A percentile compares a stretch with the other conserved stretches of the same genome.
phyloP scores from a whole-genome alignment of 2,797 vertebrate species.

The Scarus forsteni region DNA sequence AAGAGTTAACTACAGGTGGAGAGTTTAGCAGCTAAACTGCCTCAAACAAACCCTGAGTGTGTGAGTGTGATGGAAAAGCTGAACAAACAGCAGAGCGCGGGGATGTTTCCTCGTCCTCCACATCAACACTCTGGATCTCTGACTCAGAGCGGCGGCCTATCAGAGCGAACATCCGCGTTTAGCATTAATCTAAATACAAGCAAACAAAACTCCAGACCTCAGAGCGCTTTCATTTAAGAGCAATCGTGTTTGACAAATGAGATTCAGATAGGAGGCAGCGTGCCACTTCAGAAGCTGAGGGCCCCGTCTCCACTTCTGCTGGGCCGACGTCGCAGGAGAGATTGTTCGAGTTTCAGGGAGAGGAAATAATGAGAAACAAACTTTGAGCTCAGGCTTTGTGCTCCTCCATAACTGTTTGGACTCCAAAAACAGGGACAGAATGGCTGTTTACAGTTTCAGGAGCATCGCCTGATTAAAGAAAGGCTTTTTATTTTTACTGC shows the following conservation, averaged over 20 bases:
- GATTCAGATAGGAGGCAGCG: constrained; percentile 68
- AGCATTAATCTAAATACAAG: constrained; percentile 64
- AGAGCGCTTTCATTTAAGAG: constrained; percentile 69
- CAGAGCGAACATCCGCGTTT: constrained; percentile 46
- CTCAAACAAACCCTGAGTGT: constrained; percentile 40
- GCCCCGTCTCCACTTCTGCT: constrained; percentile 52
- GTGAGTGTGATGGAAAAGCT: constrained; percentile 14
- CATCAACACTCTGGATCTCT: constrained; percentile 59
- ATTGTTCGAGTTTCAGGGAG: constrained; percentile 62
- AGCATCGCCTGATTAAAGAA: not conserved
- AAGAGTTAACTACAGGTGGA: constrained; percentile 17
- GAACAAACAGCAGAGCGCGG: not conserved
- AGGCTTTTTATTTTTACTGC: too few species aligned
- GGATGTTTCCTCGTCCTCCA: constrained; percentile 18
- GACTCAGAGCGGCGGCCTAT: constrained; percentile 44
- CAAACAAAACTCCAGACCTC: constrained; percentile 59
- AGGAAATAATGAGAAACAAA: constrained; percentile 61
- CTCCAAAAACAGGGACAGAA: constrained; percentile 15
- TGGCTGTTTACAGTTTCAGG: not conserved
- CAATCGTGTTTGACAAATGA: constrained; percentile 80
- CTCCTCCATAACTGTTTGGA: not conserved
- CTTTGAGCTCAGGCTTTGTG: not conserved
- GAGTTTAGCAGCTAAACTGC: constrained; percentile 5
- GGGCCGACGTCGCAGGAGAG: constrained; percentile 67
- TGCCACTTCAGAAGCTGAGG: constrained; percentile 60